phyloP scores from a whole-genome alignment of 2,113 vertebrate genomes.

The Eulacestoma nigropectus region DNA sequence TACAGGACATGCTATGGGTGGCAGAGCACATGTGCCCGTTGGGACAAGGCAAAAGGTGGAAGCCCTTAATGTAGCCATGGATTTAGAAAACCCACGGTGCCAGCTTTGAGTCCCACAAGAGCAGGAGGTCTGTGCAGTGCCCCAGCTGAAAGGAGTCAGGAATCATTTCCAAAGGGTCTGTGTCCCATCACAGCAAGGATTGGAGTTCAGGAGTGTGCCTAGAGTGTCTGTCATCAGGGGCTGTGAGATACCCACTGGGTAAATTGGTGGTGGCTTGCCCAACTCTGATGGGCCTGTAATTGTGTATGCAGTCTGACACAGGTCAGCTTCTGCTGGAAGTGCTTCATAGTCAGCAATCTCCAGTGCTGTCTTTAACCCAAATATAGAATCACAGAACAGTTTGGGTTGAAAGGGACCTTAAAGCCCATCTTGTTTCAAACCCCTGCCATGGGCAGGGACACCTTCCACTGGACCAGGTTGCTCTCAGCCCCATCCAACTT shows the following conservation, averaged over 20 bases:
- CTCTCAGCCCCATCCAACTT: neutral
- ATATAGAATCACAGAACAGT: neutral
- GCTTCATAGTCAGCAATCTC: neutral
- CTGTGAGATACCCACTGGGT: neutral
- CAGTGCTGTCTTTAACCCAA: neutral
- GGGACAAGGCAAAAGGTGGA: neutral
- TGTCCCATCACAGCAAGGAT: neutral
- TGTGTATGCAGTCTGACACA: neutral
- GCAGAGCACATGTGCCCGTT: neutral
- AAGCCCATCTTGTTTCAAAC: neutral
- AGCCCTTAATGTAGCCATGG: neutral
- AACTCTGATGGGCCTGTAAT: neutral
- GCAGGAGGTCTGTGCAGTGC: neutral
- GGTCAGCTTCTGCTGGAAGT: neutral
- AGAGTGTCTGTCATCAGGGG: neutral
- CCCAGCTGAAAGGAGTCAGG: neutral
- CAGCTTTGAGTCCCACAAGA: accelerated
- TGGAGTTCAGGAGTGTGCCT: accelerated
- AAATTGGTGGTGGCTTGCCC: neutral
- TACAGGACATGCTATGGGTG: neutral
- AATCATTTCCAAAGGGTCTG: neutral
- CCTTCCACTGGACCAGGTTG: neutral
- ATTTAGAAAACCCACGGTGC: neutral
- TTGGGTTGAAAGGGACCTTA: neutral
- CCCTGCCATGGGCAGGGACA: neutral